These are phyloP conservation scores for Sinotaia quadrata DNA, from an alignment of 2,888 invertebrate genomes.

Conservation along the genomic window DNA sequence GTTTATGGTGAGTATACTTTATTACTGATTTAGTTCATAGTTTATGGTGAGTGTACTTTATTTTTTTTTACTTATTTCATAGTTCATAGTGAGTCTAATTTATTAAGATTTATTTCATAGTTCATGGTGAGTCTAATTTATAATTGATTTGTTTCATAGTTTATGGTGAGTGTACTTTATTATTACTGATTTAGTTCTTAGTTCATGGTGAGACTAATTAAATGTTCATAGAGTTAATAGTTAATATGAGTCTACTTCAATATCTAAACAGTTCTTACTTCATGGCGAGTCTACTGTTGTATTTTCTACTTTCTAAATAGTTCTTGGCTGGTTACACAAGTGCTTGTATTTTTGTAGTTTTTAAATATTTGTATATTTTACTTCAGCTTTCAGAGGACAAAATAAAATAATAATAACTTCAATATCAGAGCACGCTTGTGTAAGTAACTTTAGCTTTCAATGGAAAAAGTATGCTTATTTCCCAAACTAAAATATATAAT, in stretches of 20 bases:
- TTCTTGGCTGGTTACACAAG: no score
- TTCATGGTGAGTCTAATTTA: slow-evolving; percentile 48
- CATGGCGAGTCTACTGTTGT: slow-evolving; percentile 63
- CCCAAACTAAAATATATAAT: no score
- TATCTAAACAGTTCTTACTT: no score
- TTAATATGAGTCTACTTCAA: background rate
- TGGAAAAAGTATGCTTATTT: no score
- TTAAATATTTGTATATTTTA: no score
- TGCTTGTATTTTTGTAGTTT: no score
- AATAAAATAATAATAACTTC: no score
- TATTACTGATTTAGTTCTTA: no score
- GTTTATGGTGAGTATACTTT: slow-evolving; percentile 67
- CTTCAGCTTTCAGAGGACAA: no score
- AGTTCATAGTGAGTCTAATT: slow-evolving; percentile 67
- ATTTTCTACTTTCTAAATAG: background rate
- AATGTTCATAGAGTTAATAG: background rate
- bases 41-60: background rate
- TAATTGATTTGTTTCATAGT: background rate
- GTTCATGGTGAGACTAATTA: slow-evolving; percentile 67
- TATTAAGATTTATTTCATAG: background rate
- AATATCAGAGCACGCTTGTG: no score
- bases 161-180: background rate
- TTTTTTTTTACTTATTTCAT: no score
- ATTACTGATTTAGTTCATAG: background rate
- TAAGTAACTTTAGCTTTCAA: no score